Evolutionary conservation across 2,888 invertebrate genomes (phyloP), one percentile per base, ranked within the genome.

Genomic region (Euproctis similis): DNA sequence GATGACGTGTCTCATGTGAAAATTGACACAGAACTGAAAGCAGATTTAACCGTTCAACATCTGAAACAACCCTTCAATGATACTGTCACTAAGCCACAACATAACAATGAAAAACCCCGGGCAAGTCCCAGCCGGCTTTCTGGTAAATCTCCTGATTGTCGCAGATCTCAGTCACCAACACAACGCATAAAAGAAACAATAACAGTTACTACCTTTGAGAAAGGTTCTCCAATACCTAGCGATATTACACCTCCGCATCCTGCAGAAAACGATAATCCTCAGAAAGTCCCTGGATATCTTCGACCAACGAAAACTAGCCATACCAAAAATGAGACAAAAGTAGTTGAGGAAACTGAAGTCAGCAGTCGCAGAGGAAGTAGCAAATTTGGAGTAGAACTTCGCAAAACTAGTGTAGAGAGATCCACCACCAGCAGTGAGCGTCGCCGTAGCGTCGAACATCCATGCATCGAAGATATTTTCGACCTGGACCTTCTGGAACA

Each of bases 401-500:
- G 86, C 12, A 81, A 86, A 34, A 87, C 89, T 1, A 86, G 88
- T 46, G 77, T 85, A 5, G 87, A 86, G 39, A 73, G 84, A 39
- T 69, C 76, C 2, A 69, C 80, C 4, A 59, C 62, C n/a, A 81
- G 75, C 39, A 77, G 74, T 31, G 77, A 82, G 42, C 75, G 85
- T 30, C 75, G 80, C 17, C 74, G 81, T 48, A 82, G 85, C 37
- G 67, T 76, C 20, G 85, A 86, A 29, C 82, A 86, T 44, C 76
- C 86, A 45, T 87, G 87, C 52, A 89, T 93, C 45, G 92, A 93
- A 68, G 89, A 91, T 44, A 90, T 93, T 40, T 90, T 87, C 46
- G 92, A 93, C 51, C 56, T 92, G 42, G 86, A 88, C 55, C 76
- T 90, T 47, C 81, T 93, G 34, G 92, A 92, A 72, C 86, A 87